These are phyloP conservation scores for Tetramorium alpestre DNA, from an alignment of 1,140 invertebrate species.

Conservation along the genomic window DNA sequence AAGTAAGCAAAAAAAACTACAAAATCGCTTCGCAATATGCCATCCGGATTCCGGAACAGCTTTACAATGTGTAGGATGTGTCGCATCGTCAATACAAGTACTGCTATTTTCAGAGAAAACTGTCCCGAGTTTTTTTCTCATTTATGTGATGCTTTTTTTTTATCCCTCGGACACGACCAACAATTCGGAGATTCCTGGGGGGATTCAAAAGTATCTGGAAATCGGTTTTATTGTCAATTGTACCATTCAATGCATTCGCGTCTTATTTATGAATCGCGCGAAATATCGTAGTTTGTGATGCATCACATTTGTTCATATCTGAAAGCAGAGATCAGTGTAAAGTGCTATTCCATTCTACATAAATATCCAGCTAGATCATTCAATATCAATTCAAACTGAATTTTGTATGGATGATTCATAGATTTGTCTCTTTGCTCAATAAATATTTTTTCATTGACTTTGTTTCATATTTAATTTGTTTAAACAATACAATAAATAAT, in stretches of 20 bases:
- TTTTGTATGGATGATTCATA: background rate
- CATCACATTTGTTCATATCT: conserved; percentile 25
- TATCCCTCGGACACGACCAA: background rate
- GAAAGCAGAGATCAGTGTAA: conserved; percentile 33
- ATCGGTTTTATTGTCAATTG: conserved; percentile 56
- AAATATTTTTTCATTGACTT: background rate
- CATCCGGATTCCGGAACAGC: too few relatives aligned
- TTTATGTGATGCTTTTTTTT: conserved; percentile 7
- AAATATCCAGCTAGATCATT: background rate
- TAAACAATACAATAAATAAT: background rate
- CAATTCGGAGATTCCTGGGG: background rate
- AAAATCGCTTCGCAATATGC: background rate
- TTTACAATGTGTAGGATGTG: background rate
- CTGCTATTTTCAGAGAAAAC: background rate
- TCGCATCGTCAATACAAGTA: conserved; percentile 9
- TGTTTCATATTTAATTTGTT: background rate
- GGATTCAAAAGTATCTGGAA: background rate
- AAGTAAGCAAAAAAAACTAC: background rate
- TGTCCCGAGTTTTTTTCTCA: background rate
- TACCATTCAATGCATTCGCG: conserved; percentile 26
- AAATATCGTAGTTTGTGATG: background rate
- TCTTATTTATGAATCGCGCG: conserved; percentile 34
- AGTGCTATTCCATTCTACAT: background rate
- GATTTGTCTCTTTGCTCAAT: background rate
- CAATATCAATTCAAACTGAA: background rate